These are phyloP conservation scores for Aphodius sticticus DNA, from an alignment of 2,888 invertebrate species.

Conservation along the genomic window DNA sequence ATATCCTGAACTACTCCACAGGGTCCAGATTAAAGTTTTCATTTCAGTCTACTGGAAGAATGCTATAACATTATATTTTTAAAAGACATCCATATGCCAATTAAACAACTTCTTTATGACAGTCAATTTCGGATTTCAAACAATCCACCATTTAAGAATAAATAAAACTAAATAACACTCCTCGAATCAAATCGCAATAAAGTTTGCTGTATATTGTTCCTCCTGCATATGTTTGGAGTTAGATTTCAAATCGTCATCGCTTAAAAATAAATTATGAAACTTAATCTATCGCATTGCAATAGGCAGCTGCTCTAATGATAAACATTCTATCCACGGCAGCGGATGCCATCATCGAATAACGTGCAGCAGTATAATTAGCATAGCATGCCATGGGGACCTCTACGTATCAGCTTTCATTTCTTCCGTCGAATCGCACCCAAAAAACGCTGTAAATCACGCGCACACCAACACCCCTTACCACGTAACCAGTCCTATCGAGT, in stretches of 20 bases:
- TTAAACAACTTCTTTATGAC: no score
- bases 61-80: no score
- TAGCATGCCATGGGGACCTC: conserved; percentile 4
- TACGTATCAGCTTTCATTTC: conserved; percentile 7
- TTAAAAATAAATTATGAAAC: conserved; percentile 4
- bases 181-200: neutral
- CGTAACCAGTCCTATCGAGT: conserved; percentile 38
- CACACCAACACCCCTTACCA: conserved; percentile 30
- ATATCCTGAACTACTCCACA: no score
- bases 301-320: neutral
- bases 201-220: neutral
- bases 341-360: neutral
- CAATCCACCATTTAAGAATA: no score
- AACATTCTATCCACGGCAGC: neutral
- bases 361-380: neutral
- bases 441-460: conserved; percentile 19
- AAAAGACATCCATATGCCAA: no score
- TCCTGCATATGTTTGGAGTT: neutral
- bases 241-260: neutral
- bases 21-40: no score
- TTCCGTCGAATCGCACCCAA: conserved; percentile 8
- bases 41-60: no score
- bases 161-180: neutral
- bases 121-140: no score
- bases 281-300: conserved; percentile 4